Percentiles rank a stretch among this genome's conserved stretches.
phyloP scores from a whole-genome alignment of 2,797 vertebrate species.

The Megaceryle alcyon region DNA sequence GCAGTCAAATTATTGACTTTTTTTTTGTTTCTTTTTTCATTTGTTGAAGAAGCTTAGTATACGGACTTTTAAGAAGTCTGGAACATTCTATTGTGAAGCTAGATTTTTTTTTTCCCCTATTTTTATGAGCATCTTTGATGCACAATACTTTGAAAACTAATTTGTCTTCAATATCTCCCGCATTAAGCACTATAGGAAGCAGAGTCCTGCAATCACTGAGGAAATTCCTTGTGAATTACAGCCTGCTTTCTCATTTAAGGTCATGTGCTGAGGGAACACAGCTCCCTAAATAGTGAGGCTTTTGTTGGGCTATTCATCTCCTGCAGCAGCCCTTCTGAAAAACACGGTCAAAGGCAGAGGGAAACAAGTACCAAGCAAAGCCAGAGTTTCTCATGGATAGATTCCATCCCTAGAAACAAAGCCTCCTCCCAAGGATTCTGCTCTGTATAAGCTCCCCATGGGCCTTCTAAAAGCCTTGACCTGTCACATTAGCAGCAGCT shows the following conservation, averaged over 20 bases:
- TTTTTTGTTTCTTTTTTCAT: not conserved
- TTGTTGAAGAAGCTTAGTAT: not conserved
- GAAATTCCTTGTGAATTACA: slow-evolving; percentile 73
- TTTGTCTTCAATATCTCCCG: slow-evolving; percentile 25
- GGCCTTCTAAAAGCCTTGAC: slow-evolving; percentile 65
- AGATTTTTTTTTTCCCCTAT: not conserved
- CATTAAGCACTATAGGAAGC: slow-evolving; percentile 57
- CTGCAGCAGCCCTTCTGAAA: slow-evolving; percentile 70
- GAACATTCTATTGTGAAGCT: not conserved
- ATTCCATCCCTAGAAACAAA: slow-evolving; percentile 69
- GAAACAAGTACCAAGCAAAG: slow-evolving; percentile 65
- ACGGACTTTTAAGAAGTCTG: not conserved
- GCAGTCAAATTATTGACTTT: not conserved
- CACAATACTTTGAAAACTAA: slow-evolving; percentile 35
- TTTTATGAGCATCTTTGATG: not conserved
- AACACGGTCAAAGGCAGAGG: slow-evolving; percentile 68
- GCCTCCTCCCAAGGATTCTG: slow-evolving; percentile 54
- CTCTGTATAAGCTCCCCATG: slow-evolving; percentile 60
- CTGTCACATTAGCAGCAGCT: slow-evolving; percentile 68
- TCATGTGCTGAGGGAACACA: slow-evolving; percentile 70
- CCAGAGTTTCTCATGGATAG: slow-evolving; percentile 69
- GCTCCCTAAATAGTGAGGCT: slow-evolving; percentile 67
- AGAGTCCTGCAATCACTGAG: slow-evolving; percentile 32
- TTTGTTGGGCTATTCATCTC: slow-evolving; percentile 73
- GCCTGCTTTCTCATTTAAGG: slow-evolving; percentile 73